Conservation (phyloP, 92 coral and sea anemone genomes). For the Parazoanthus darwini region DNA sequence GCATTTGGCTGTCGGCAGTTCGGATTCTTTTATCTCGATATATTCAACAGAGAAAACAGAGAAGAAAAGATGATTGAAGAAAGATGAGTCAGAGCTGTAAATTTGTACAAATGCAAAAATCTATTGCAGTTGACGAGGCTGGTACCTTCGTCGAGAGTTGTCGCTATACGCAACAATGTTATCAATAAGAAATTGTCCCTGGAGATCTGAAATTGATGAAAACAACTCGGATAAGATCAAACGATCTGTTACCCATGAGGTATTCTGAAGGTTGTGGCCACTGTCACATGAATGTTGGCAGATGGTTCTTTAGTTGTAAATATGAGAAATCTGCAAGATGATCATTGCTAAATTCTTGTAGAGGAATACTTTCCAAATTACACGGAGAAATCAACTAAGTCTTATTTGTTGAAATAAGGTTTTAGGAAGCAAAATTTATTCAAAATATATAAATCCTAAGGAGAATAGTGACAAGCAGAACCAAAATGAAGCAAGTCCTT, state of each 20-base stretch:
- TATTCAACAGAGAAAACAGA: conserved; percentile 96
- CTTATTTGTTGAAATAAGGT: background rate
- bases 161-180: background rate
- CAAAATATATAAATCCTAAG: background rate
- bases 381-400: background rate
- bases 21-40: conserved; percentile 91
- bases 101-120: too few relatives aligned
- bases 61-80: conserved; percentile 67
- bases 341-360: background rate
- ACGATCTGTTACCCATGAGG: background rate
- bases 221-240: background rate
- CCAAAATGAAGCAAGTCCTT: background rate
- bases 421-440: background rate
- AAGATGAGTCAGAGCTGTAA: background rate
- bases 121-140: background rate
- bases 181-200: background rate
- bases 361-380: background rate
- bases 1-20: conserved; percentile 95
- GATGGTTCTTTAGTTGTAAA: background rate
- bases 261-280: background rate
- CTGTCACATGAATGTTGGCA: background rate
- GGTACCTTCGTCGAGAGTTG: background rate
- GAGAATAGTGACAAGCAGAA: background rate
- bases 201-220: background rate
- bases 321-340: background rate